These are phyloP conservation scores for Drosophila vallismaia DNA, from an alignment of 2,888 invertebrate species.

Conservation along the genomic window DNA sequence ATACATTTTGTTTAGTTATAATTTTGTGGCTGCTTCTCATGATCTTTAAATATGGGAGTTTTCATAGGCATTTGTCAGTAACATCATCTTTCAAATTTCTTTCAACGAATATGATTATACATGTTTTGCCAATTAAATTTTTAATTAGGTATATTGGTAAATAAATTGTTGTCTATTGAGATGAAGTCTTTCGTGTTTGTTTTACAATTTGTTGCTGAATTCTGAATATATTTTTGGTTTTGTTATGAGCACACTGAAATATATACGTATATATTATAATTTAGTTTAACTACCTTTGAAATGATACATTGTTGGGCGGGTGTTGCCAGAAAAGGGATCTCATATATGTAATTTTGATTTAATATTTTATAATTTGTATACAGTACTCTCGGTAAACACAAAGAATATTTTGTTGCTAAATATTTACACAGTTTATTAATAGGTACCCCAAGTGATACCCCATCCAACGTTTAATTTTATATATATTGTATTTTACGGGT, in stretches of 20 bases:
- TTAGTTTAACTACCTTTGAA: slow-evolving; percentile 45
- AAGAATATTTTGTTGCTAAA: slow-evolving; percentile 36
- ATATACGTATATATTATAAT: slow-evolving; percentile 23
- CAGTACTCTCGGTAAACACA: slow-evolving; percentile 57
- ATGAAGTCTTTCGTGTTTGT: background rate
- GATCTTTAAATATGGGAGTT: slow-evolving; percentile 55
- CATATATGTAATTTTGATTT: slow-evolving; percentile 38
- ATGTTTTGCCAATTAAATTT: background rate
- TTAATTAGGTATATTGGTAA: slow-evolving; percentile 6
- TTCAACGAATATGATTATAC: background rate
- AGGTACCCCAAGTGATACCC: no score
- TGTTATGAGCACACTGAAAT: slow-evolving; percentile 32
- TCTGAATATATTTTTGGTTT: slow-evolving; percentile 15
- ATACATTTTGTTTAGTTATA: slow-evolving; percentile 70
- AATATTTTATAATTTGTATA: slow-evolving; percentile 47
- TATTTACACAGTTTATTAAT: slow-evolving; percentile 55
- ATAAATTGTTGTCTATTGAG: slow-evolving; percentile 12
- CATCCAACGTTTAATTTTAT: background rate
- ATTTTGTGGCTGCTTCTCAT: slow-evolving; percentile 59
- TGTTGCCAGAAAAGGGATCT: slow-evolving; percentile 79
- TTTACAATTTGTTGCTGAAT: background rate
- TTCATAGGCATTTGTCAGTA: slow-evolving; percentile 34
- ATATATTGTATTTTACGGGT: background rate
- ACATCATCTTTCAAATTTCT: background rate
- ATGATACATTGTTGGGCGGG: slow-evolving; percentile 73